Base-by-base conservation (phyloP, 1,140 invertebrate species). In the Gryllus bimaculatus region DNA sequence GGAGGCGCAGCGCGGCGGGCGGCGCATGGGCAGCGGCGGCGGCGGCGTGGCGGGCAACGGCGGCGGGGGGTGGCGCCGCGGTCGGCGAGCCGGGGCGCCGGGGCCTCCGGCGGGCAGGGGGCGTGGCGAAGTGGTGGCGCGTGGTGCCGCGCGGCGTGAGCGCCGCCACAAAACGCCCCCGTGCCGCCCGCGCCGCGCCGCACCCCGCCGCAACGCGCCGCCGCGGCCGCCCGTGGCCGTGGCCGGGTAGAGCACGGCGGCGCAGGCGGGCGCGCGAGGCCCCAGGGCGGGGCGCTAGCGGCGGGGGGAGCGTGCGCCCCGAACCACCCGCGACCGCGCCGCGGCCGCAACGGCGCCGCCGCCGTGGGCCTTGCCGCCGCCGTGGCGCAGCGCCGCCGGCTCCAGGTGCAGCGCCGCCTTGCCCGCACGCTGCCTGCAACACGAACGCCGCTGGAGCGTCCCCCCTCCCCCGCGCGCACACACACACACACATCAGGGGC, bases 91-190 rank as follows among this genome's bases (percentile, higher is more conserved):
- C 21, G 80, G 26, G 12, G 77, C 10, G 54, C 18, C 82, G 21
- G 79, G 66, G 8, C 39, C 78, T 0, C n/a, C 20, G n/a, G 49
- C 48, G 21, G 47, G 79, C 20, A 21, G 79, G 47, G 54, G 49
- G 12, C 76, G 47, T 13, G n/a, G 79, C 21, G 75, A 74, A 89
- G 83, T 92, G 90, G 78, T 88, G 88, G 15, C 81, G 86, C 0
- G 93, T 94, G 8, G 79, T 78, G 21, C 93, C 94, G 20, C 93
- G 88, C 0, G 94, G 93, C 7, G 93, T 95, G 8, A 95, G 85
- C 0, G 93, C 93, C 0, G 94, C 93, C 94, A 95, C 47, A 95
- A 89, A 20, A 94, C 91, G n/a, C 92, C 86, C 8, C 90, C 90
- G 83, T 92, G 26, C 90, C 0, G 89, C 85, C 8, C 86, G 79